phyloP scores from a whole-genome alignment of 2,888 invertebrate species.

The Hybos culiciformis region DNA sequence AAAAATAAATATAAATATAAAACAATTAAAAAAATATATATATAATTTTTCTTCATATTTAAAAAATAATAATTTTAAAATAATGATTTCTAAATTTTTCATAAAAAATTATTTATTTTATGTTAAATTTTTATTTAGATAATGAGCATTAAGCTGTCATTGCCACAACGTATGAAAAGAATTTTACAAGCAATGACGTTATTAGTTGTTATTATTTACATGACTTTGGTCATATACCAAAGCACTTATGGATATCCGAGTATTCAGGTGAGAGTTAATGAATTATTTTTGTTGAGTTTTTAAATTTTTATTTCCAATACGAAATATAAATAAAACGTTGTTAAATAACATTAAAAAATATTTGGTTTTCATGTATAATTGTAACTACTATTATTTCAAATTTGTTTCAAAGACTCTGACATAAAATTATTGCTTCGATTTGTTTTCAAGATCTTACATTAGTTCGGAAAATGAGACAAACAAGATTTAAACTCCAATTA shows the following conservation, averaged over 20 bases:
- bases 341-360: no score
- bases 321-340: no score
- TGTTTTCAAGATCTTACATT: no score
- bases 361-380: no score
- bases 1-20: background rate
- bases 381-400: no score
- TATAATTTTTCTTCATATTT: background rate
- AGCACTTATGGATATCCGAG: slow-evolving; percentile 35
- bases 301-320: background rate
- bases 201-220: slow-evolving; percentile 34
- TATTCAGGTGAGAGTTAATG: slow-evolving; percentile 26
- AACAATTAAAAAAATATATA: background rate
- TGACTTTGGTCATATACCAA: slow-evolving; percentile 34
- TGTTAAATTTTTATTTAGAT: slow-evolving; percentile 15
- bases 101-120: background rate
- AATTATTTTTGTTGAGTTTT: background rate
- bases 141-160: slow-evolving; percentile 36
- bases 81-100: background rate
- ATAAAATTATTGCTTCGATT: no score
- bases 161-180: slow-evolving; percentile 36
- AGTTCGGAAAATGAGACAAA: no score
- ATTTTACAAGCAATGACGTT: slow-evolving; percentile 37
- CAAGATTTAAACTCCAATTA: no score
- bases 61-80: background rate
- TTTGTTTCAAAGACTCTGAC: no score